phyloP scores from a whole-genome alignment of 2,888 invertebrate species.

The Nephrotoma guestfalica region DNA sequence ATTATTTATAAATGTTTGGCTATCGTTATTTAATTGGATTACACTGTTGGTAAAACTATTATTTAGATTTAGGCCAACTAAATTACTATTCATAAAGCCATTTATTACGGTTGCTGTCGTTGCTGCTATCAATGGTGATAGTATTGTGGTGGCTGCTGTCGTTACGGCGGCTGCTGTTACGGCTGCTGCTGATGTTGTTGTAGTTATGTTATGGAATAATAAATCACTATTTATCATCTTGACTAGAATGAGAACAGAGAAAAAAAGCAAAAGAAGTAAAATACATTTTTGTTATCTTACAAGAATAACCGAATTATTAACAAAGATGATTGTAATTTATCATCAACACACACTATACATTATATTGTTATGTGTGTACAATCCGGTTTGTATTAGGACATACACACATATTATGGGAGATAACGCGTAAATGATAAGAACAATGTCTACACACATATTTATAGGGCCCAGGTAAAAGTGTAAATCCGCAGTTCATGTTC shows the following conservation, averaged over 20 bases:
- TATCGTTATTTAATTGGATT: not conserved
- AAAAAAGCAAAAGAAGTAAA: not conserved
- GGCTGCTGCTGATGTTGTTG: not conserved
- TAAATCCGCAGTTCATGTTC: too few relatives aligned
- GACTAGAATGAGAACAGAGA: not conserved
- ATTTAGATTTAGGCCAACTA: not conserved
- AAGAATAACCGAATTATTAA: not conserved
- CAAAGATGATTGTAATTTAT: not conserved
- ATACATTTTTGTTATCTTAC: not conserved
- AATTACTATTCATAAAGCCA: not conserved
- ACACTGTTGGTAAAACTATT: not conserved
- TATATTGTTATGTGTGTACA: not conserved
- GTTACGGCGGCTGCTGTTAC: not conserved
- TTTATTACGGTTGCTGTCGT: not conserved
- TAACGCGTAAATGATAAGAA: too few relatives aligned
- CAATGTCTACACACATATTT: too few relatives aligned
- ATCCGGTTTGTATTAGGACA: not conserved
- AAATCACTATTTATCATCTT: not conserved
- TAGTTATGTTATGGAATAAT: not conserved
- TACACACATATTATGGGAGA: not conserved
- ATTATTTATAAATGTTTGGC: not conserved
- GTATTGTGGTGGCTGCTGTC: not conserved
- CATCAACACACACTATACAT: not conserved
- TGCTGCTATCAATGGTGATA: not conserved
- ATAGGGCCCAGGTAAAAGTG: too few relatives aligned